Evolutionary conservation across 2,113 vertebrate genomes (phyloP).

Genomic region (Osmerus eperlanus): DNA sequence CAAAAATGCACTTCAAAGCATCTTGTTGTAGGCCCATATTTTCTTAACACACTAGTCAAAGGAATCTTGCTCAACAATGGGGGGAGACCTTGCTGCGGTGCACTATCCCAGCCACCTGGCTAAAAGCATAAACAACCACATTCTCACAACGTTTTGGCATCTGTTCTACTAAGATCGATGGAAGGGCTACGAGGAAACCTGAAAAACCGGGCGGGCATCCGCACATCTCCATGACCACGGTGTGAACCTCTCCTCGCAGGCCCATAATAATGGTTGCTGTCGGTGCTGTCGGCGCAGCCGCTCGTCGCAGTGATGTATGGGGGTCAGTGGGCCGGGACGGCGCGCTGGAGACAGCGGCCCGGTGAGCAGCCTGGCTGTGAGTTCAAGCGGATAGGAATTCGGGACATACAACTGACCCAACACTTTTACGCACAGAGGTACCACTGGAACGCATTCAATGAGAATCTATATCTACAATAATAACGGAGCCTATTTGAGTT

Average conservation of each 20-base stretch:
- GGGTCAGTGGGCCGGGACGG: slow-evolving; percentile 82
- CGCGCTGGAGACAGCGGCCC: slow-evolving; percentile 74
- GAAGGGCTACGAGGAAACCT: slow-evolving; percentile 64
- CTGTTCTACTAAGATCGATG: slow-evolving; percentile 83
- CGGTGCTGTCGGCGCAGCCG: slow-evolving; percentile 55
- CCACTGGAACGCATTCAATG: neutral
- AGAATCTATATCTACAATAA: neutral
- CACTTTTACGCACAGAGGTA: neutral
- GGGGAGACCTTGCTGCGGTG: neutral
- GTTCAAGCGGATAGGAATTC: slow-evolving; percentile 25
- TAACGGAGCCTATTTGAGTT: too few relatives aligned
- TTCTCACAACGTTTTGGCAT: slow-evolving; percentile 60
- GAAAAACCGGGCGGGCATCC: slow-evolving; percentile 82
- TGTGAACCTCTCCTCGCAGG: slow-evolving; percentile 88
- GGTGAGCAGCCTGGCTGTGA: slow-evolving; percentile 61
- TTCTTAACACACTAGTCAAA: slow-evolving; percentile 7
- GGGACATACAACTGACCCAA: neutral
- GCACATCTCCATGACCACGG: slow-evolving; percentile 87
- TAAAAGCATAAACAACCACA: slow-evolving; percentile 66
- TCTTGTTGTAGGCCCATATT: slow-evolving; percentile 7
- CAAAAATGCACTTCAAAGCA: too few relatives aligned
- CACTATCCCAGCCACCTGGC: slow-evolving; percentile 27
- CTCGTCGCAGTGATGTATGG: slow-evolving; percentile 81
- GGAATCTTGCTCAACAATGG: slow-evolving; percentile 10
- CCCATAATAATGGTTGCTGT: slow-evolving; percentile 91